Evolutionary conservation across 2,113 vertebrate species (phyloP), one percentile per base, ranked within the genome.

Genomic region (Eubucco bourcierii): DNA sequence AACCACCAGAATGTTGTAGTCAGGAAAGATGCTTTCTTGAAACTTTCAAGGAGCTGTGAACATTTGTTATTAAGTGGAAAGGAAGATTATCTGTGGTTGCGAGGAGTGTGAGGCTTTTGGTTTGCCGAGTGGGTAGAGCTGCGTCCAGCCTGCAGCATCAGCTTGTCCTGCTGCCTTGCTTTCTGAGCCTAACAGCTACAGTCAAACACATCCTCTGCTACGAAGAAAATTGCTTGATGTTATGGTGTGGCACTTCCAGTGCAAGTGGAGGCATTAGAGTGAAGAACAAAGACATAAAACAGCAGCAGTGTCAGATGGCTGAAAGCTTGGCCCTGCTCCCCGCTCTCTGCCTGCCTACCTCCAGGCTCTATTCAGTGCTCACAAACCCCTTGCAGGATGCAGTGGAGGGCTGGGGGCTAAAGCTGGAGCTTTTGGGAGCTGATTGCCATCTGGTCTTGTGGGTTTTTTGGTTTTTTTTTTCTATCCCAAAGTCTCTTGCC

Each of bases 281-380:
- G 3, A 64, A 60, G 81, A 55, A 21, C 23, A 41, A 60, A 58
- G 46, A 72, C 47, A 29, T 21, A 27, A 34, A 63, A 31, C 0
- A 1, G 1, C 27, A 13, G 81, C 1, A 0, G 39, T 1, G 31
- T 15, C 4, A 2, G 34, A 0, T 1, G 5, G 74, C 37, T 80
- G 29, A n/a, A 39, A 55, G 47, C 70, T 28, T 44, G n/a, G 6
- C 8, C 19, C 31, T 9, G 2, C 52, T 16, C 50, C 3, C 0
- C 0, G 4, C 28, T 13, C n/a, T 15, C 60, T 39, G 14, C 71
- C 59, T 66, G 39, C 34, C 29, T 2, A 0, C 2, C 4, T 8
- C 39, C 64, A 18, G 55, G 5, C 59, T 16, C 21, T 56, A 37
- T 39, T 6, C 1, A 0, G 60, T 34, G 34, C 11, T 87, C 59